phyloP scores from a whole-genome alignment of 2,888 invertebrate species.

The Listrodromus nycthemerus region DNA sequence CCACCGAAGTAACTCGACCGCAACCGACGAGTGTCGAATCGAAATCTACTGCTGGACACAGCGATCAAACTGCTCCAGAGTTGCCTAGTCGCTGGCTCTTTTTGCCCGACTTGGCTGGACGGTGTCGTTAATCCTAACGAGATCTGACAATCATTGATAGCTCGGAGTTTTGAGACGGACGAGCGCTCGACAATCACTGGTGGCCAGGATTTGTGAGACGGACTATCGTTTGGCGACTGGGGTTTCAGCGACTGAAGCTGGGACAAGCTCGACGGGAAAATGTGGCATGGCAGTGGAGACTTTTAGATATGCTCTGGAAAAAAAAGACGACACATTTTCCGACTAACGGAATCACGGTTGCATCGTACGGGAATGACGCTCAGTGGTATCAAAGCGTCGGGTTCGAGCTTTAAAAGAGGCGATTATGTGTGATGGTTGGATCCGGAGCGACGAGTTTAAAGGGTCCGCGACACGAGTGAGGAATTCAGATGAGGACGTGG shows the following conservation, averaged over 20 bases:
- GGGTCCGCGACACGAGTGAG: slow-evolving; percentile 13
- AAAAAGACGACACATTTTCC: no score
- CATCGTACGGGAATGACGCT: not conserved
- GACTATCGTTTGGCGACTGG: not conserved
- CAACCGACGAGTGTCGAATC: slow-evolving; percentile 40
- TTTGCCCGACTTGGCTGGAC: not conserved
- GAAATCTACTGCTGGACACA: slow-evolving; percentile 11
- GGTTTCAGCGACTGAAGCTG: no score
- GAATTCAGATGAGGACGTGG: slow-evolving; percentile 54
- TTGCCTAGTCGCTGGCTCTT: not conserved
- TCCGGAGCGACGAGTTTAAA: slow-evolving; percentile 23
- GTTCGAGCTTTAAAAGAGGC: not conserved
- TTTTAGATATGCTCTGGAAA: no score
- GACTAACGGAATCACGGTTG: not conserved
- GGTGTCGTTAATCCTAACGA: slow-evolving; percentile 14
- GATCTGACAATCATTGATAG: slow-evolving; percentile 9
- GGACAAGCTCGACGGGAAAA: no score
- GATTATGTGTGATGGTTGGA: slow-evolving; percentile 10
- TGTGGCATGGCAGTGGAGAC: no score
- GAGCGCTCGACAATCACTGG: not conserved
- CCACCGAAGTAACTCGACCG: slow-evolving; percentile 32
- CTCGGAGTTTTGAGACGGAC: not conserved
- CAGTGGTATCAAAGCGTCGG: not conserved
- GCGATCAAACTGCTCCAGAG: slow-evolving; percentile 1
- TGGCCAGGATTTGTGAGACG: not conserved